Base-by-base conservation (phyloP, 2,113 vertebrate genomes). In the Bolborhynchus lineola region DNA sequence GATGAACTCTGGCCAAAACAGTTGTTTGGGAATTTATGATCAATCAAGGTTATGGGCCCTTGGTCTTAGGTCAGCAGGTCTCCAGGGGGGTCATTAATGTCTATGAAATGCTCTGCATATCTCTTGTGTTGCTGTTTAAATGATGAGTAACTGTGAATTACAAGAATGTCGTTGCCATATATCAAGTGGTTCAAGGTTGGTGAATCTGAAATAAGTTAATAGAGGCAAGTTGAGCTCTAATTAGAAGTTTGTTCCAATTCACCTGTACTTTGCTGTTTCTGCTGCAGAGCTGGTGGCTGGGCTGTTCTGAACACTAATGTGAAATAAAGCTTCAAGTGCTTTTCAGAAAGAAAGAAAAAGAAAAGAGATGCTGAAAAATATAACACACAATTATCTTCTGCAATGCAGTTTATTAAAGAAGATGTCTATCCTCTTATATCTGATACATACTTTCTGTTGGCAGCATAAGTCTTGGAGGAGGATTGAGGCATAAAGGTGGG, bases 51-150 rank as follows among this genome's bases (percentile, higher is more conserved):
- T 83, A 84, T 18, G 71, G 9, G 65, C 69, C 60, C 35, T 92
- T 90, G 80, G 42, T 24, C 86, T 88, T 75, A 78, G 88, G 81
- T 96, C 74, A 92, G 52, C 25, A 72, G 80, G 33, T 92, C 64
- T 87, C 55, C 39, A 44, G 8, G 6, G 6, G 18, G 15, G 37
- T 93, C 60, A 37, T 81, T 81, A 71, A 71, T 71, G 42, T 44
- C 41, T 55, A 52, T 75, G 20, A 88, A 93, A 88, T 2, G 2
- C 9, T 74, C 42, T 67, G 10, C 21, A 41, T 83, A 41, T 83
- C 42, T 74, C 63, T 93, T 83, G 76, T 63, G 60, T 71, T 88
- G 64, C n/a, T 71, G 46, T 64, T 86, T 83, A 90, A 94, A 86
- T 81, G 16, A 90, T 64, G 33, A 86, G 29, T 13, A 88, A 68